phyloP scores from a whole-genome alignment of 2,888 invertebrate genomes.

The Trichogramma evanescens region DNA sequence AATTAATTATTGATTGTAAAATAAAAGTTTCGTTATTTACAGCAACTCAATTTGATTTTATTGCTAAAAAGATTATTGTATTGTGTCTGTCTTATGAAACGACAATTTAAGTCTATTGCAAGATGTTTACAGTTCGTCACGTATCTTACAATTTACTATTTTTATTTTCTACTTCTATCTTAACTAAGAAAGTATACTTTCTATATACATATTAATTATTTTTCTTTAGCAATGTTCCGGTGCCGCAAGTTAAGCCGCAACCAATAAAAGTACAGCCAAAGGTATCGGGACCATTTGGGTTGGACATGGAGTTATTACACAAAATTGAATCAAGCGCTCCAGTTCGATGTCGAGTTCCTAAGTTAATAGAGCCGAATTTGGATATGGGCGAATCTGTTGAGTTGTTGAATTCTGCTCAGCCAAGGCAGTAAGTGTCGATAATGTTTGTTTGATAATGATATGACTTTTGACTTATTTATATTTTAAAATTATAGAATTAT shows the following conservation, averaged over 20 bases:
- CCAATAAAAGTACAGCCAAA: constrained; percentile 25
- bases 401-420: constrained; percentile 27
- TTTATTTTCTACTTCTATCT: too few relatives aligned
- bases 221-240: constrained; percentile 30
- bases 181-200: too few relatives aligned
- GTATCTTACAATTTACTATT: too few relatives aligned
- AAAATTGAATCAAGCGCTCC: constrained; percentile 55
- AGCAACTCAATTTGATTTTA: too few relatives aligned
- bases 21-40: too few relatives aligned
- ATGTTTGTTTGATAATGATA: not conserved
- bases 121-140: too few relatives aligned
- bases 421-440: constrained; percentile 31
- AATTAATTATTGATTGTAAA: too few relatives aligned
- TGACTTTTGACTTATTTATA: not conserved
- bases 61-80: too few relatives aligned
- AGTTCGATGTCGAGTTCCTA: constrained; percentile 41
- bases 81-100: too few relatives aligned
- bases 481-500: constrained; percentile 16
- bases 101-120: too few relatives aligned
- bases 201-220: not conserved
- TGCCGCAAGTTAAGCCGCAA: constrained; percentile 14
- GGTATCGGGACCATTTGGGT: constrained; percentile 66
- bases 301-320: constrained; percentile 67
- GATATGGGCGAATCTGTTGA: constrained; percentile 34
- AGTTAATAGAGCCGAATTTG: constrained; percentile 43